Percentiles rank a stretch among this genome's conserved stretches.
phyloP scores from a whole-genome alignment of 2,797 vertebrate genomes.

The Carcharodon carcharias region DNA sequence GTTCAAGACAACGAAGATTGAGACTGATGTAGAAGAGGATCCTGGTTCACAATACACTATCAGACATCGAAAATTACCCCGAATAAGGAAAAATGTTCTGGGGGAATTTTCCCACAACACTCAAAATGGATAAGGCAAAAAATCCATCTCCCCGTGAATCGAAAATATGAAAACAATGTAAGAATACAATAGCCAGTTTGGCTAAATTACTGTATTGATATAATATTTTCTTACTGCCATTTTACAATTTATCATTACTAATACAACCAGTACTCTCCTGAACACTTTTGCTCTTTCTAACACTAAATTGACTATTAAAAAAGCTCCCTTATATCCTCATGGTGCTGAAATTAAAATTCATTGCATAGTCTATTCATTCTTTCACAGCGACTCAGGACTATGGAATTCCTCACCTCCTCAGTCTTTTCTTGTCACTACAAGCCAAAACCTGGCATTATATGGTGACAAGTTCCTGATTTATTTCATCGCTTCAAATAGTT shows the following conservation, averaged over 20 bases:
- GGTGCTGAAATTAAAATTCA: neutral
- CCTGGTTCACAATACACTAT: neutral
- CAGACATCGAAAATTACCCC: neutral
- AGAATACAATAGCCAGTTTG: neutral
- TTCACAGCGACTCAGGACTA: neutral
- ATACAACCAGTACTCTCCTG: neutral
- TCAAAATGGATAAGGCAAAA: neutral
- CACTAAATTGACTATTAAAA: neutral
- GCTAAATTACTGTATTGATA: neutral
- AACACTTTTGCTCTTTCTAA: neutral
- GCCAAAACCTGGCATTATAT: neutral
- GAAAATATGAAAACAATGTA: neutral
- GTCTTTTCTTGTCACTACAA: neutral
- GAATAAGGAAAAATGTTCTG: neutral
- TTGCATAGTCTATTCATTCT: neutral
- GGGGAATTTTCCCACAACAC: neutral
- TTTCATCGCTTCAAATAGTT: neutral
- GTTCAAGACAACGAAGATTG: neutral
- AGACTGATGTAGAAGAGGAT: neutral
- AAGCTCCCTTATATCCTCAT: neutral
- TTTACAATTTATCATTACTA: neutral
- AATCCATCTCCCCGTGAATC: neutral
- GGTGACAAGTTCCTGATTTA: neutral
- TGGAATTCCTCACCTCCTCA: neutral
- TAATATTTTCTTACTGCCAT: neutral